Conservation (phyloP, 2,888 invertebrate species). For the Bursaphelenchus okinawaensis region DNA sequence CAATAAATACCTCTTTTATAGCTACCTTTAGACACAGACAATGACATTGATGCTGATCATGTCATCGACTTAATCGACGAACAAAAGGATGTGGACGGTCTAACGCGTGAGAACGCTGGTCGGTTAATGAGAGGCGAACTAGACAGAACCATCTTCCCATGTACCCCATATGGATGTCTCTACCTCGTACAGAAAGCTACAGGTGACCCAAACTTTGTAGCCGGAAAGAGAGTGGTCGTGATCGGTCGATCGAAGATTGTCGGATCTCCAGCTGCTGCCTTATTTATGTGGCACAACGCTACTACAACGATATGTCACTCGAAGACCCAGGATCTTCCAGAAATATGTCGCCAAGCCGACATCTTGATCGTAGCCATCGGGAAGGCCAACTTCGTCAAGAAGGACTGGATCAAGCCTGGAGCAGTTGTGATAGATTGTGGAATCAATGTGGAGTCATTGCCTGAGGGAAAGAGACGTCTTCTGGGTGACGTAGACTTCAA, state of each 20-base stretch:
- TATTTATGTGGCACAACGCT: constrained; percentile 91
- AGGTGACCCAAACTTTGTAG: constrained; percentile 43
- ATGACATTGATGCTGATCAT: constrained; percentile 79
- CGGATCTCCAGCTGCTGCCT: constrained; percentile 85
- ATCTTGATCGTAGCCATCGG: constrained; percentile 95
- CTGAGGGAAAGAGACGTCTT: constrained; percentile 40
- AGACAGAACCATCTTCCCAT: constrained; percentile 73
- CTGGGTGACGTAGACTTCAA: constrained; percentile 91
- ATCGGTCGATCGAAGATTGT: constrained; percentile 95
- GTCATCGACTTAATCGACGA: constrained; percentile 69
- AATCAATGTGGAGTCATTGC: constrained; percentile 68
- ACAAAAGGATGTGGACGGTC: constrained; percentile 56
- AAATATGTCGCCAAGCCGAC: constrained; percentile 67
- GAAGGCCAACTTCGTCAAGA: constrained; percentile 79
- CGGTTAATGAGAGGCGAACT: constrained; percentile 82
- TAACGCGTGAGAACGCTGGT: constrained; percentile 77
- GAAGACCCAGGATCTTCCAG: constrained; percentile 65
- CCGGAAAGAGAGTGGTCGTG: constrained; percentile 72
- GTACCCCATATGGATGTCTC: constrained; percentile 90
- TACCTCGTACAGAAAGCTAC: constrained; percentile 72
- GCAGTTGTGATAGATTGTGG: constrained; percentile 98
- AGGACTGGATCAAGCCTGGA: constrained; percentile 90
- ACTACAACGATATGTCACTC: constrained; percentile 94
- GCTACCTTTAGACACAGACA: constrained; percentile 77
- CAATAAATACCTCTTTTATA: constrained; percentile 21